Base-by-base conservation (phyloP, 1,140 invertebrate genomes). In the Streblospio benedicti region DNA sequence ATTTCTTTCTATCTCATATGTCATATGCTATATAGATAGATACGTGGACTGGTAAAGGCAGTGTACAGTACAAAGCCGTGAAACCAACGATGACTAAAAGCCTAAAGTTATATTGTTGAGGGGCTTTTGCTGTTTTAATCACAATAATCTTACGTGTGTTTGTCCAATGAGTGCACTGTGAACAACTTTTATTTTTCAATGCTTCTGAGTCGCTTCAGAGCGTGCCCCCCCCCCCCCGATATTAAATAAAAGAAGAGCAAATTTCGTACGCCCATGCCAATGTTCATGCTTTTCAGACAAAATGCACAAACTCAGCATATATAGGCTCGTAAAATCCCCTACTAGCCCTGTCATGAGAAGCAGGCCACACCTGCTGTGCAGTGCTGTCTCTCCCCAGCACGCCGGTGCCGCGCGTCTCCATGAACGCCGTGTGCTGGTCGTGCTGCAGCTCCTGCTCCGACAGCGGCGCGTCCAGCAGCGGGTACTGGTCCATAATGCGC, bases 381-480 rank as follows among this genome's bases (percentile, higher is more conserved):
- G 32, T 41, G 28, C 54, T 51, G 23, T 60, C 49, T n/a, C 58
- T 31, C 12, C 58, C 58, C 6, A 31, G 30, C 14, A 60, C 58
- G 18, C 1, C 41, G 9, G 31, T 16, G 35, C 44, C 32, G 16
- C 50, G 35, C 12, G 14, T 53, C 49, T 60, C 25, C 50, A 60
- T 54, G 58, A 60, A 60, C 14, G 28, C 49, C 27, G 53, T 38
- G n/a, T 60, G 58, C 20, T 38, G 28, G 18, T 25, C n/a, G 9
- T 38, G 27, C 16, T 35, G 25, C 6, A 43, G 2, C 14, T 54
- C 50, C 16, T 54, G 18, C 4, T 53, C 31, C 2, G 25, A 23
- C 28, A 14, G 3, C 12, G 18, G 27, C n/a, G 31, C 31, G 18
- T 35, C 30, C 14, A 9, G 16, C 14, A 9, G 16, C 32, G 31